Evolutionary conservation across 2,113 vertebrate species (phyloP).

Genomic region (Hydropotes inermis): DNA sequence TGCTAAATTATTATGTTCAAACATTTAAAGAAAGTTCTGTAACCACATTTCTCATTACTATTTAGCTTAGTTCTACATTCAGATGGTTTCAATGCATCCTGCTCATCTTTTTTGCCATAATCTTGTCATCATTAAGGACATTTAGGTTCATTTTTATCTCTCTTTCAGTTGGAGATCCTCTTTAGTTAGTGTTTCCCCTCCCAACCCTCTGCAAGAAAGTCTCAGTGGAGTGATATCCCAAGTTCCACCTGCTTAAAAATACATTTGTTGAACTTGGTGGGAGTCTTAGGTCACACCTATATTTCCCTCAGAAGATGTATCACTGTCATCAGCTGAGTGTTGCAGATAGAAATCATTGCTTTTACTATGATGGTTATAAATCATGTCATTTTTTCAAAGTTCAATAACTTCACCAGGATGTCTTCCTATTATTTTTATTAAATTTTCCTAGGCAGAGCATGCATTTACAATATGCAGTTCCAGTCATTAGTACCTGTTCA

Average conservation of each 20-base stretch:
- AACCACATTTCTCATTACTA: neutral
- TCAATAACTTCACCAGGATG: neutral
- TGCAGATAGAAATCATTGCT: neutral
- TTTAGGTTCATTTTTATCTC: neutral
- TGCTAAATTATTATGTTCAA: neutral
- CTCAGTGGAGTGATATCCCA: neutral
- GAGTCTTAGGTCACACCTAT: neutral
- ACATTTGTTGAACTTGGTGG: neutral
- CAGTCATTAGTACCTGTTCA: neutral
- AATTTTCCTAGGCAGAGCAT: neutral
- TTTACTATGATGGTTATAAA: neutral
- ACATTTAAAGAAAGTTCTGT: neutral
- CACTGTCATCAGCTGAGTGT: neutral
- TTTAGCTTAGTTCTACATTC: neutral
- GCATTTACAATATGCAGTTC: neutral
- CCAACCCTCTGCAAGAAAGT: neutral
- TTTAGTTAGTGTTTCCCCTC: neutral
- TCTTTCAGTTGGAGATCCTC: neutral
- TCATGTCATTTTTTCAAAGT: neutral
- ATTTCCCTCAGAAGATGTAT: neutral
- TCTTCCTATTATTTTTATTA: neutral
- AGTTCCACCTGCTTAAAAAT: neutral
- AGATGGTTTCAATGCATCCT: neutral
- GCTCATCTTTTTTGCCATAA: neutral
- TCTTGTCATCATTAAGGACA: neutral